Conservation (phyloP, 2,113 vertebrate genomes). For the Tragelaphus scriptus region DNA sequence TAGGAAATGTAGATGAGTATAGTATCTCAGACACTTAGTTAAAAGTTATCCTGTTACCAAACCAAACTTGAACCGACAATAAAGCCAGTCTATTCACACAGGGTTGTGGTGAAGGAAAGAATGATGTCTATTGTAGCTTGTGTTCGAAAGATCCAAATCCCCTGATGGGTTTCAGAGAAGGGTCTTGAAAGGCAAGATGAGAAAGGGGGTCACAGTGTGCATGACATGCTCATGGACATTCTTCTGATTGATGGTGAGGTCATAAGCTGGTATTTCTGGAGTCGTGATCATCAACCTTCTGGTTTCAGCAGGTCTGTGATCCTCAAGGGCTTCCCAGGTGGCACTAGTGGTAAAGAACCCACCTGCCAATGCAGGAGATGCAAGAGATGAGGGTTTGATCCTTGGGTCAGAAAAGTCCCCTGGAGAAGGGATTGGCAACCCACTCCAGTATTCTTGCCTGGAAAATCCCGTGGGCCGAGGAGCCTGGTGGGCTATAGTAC, state of each 20-base stretch:
- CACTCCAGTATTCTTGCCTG: not conserved
- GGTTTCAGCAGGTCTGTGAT: not conserved
- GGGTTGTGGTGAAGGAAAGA: not conserved
- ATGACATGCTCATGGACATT: accelerated
- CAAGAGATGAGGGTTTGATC: accelerated
- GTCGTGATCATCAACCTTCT: not conserved
- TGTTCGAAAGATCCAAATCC: not conserved
- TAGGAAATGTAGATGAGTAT: too few relatives aligned
- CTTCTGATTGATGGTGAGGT: not conserved
- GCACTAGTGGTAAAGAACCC: not conserved
- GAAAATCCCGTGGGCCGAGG: not conserved
- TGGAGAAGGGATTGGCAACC: not conserved
- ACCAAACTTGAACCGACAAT: not conserved
- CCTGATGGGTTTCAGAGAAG: not conserved
- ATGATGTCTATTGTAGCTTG: not conserved
- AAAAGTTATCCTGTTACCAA: not conserved
- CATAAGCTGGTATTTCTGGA: not conserved
- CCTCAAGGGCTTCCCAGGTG: not conserved
- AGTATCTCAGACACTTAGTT: not conserved
- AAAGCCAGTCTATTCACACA: not conserved
- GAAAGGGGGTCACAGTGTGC: not conserved
- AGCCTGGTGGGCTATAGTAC: not conserved
- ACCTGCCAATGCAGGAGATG: not conserved
- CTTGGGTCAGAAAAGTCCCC: not conserved
- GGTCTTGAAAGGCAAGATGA: not conserved